Evolutionary conservation across 2,113 vertebrate species (phyloP).

Genomic region (Serilophus lunatus): DNA sequence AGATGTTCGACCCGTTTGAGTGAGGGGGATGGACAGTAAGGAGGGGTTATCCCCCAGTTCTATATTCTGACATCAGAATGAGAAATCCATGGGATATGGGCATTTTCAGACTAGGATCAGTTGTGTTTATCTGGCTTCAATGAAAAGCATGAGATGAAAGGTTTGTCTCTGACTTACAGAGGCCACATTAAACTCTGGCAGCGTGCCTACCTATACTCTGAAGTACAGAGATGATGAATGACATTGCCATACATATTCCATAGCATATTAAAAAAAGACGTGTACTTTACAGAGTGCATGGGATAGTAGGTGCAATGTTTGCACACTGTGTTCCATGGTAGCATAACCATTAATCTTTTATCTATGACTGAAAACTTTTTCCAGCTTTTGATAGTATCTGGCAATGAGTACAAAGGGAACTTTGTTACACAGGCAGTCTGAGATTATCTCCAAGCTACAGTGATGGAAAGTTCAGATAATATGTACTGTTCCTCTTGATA

Average conservation of each 20-base stretch:
- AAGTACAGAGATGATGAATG: neutral
- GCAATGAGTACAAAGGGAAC: neutral
- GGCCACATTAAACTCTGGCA: neutral
- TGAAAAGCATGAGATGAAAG: neutral
- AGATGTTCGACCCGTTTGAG: neutral
- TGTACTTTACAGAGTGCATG: neutral
- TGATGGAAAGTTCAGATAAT: neutral
- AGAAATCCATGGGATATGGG: neutral
- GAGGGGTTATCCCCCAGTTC: neutral
- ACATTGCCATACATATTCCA: neutral
- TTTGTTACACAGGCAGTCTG: neutral
- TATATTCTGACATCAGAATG: neutral
- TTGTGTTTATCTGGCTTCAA: neutral
- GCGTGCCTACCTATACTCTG: neutral
- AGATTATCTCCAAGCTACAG: constrained; percentile 1
- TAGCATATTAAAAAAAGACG: neutral
- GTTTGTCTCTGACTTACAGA: neutral
- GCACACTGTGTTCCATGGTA: constrained; percentile 10
- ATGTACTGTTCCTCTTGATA: neutral
- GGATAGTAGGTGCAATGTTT: neutral
- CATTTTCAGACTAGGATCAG: neutral
- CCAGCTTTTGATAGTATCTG: constrained; percentile 52
- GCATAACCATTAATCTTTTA: constrained; percentile 4
- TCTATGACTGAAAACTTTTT: constrained; percentile 27
- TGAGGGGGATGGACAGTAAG: neutral